Percentiles rank a stretch among this genome's conserved stretches.
Evolutionary conservation across 2,888 invertebrate genomes (phyloP).

Genomic region (Drosophila mercatorum): DNA sequence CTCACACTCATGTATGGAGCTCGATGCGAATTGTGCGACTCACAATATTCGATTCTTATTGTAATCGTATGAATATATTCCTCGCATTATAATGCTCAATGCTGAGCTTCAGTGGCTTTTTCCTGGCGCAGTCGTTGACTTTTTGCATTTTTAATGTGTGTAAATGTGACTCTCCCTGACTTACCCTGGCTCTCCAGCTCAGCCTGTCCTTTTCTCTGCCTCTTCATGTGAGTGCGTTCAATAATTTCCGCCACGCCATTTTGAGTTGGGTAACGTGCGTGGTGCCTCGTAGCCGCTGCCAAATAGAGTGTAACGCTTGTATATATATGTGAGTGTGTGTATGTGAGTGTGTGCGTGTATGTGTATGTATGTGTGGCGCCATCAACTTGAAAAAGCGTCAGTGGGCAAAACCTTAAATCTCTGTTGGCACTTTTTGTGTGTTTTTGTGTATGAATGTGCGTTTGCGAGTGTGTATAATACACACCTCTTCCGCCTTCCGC

Average conservation of each 20-base stretch:
- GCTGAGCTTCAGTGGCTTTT: conserved; percentile 71
- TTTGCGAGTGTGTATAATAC: conserved; percentile 28
- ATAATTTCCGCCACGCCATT: conserved; percentile 74
- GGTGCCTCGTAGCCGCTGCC: conserved; percentile 63
- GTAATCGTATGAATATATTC: conserved; percentile 79
- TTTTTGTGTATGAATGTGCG: conserved; percentile 23
- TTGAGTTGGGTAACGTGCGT: conserved; percentile 71
- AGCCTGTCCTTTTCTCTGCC: conserved; percentile 5
- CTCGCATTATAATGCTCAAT: conserved; percentile 67
- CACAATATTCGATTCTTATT: conserved; percentile 76
- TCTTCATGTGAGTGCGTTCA: conserved; percentile 64
- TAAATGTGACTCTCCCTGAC: conserved; percentile 43
- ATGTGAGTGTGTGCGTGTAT: conserved; percentile 17
- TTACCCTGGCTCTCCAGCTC: not conserved
- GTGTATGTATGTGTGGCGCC: conserved; percentile 54
- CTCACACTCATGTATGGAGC: conserved; percentile 22
- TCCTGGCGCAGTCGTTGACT: conserved; percentile 73
- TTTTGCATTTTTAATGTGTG: conserved; percentile 76
- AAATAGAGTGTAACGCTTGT: conserved; percentile 74
- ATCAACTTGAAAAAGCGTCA: conserved; percentile 73
- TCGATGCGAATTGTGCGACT: conserved; percentile 48
- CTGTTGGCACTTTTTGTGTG: conserved; percentile 54
- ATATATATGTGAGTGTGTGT: not conserved
- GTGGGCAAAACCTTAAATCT: conserved; percentile 73
- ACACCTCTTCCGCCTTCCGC: conserved; percentile 39